phyloP scores from a whole-genome alignment of 1,140 invertebrate species.

The Calliphora vicina region DNA sequence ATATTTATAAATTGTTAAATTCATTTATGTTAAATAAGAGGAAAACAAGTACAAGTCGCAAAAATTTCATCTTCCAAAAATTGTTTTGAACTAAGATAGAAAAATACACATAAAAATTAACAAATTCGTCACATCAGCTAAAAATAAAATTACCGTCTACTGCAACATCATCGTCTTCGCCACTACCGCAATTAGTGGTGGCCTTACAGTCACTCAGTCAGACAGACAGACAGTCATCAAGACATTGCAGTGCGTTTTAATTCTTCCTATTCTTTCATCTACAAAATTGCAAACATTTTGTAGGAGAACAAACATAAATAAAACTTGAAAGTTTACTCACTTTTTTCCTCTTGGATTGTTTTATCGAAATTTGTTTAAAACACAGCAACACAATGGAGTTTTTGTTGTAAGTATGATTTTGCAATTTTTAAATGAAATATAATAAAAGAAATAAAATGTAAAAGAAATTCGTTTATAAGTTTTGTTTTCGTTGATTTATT shows the following conservation, averaged over 20 bases:
- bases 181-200: background rate
- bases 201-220: background rate
- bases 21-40: background rate
- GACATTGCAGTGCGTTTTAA: background rate
- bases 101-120: constrained; percentile 2
- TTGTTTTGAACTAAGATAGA: background rate
- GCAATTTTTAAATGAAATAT: background rate
- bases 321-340: background rate
- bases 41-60: too few species aligned
- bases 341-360: background rate
- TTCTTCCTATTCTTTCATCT: background rate
- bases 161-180: background rate
- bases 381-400: constrained; percentile 50
- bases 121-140: constrained; percentile 14
- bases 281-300: background rate
- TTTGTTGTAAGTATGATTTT: constrained; percentile 57
- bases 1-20: background rate
- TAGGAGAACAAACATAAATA: background rate
- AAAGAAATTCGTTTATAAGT: background rate
- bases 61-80: background rate
- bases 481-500: constrained; percentile 10
- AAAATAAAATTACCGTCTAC: constrained; percentile 15
- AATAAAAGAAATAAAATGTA: too few species aligned
- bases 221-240: background rate
- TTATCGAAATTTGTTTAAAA: background rate